Percentiles rank a stretch among this genome's conserved stretches.
Evolutionary conservation across 2,113 vertebrate genomes (phyloP).

Genomic region (Anhinga rufa): DNA sequence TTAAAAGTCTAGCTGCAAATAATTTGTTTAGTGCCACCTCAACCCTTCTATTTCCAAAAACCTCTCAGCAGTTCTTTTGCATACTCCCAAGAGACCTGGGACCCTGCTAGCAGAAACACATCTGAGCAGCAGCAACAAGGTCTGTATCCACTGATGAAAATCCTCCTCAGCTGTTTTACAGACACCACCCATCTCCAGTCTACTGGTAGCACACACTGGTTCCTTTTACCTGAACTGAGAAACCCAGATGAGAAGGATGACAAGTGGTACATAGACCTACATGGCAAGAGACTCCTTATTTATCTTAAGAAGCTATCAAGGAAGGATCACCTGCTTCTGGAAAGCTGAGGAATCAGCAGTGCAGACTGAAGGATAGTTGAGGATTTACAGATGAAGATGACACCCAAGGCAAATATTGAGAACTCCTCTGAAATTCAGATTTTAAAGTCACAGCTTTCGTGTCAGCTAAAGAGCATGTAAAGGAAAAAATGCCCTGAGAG

Average conservation of each 20-base stretch:
- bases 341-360: background rate
- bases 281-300: background rate
- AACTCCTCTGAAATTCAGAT: constrained; percentile 35
- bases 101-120: background rate
- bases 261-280: background rate
- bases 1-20: background rate
- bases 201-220: background rate
- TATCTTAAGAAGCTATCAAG: background rate
- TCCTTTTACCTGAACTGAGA: background rate
- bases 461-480: background rate
- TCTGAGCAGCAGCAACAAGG: background rate
- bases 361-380: background rate
- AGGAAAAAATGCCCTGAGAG: background rate
- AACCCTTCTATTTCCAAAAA: background rate
- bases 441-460: constrained; percentile 20
- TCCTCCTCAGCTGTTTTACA: background rate
- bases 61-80: background rate
- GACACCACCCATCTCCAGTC: background rate
- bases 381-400: constrained; percentile 12
- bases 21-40: background rate
- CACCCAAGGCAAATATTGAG: background rate
- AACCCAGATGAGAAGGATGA: background rate
- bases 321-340: background rate
- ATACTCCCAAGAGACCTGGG: background rate
- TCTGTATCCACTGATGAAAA: background rate